A percentile compares a stretch with the other conserved stretches of the same genome.
Conservation (phyloP, 1,140 invertebrate genomes). For the Chironomus tepperi region DNA sequence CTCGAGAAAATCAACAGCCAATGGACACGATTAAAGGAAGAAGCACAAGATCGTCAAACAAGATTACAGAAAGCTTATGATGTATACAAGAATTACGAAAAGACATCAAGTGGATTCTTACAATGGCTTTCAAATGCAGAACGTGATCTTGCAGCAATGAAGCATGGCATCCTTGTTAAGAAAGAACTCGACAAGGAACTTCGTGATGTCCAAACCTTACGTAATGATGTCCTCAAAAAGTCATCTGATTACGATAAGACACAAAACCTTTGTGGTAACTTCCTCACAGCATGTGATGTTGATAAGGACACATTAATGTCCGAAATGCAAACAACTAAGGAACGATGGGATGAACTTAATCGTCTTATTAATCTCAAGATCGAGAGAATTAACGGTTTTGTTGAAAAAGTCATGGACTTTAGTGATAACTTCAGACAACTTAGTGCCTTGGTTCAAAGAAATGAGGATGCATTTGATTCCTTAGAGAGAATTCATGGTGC, state of each 20-base stretch:
- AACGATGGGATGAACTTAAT: conserved; percentile 83
- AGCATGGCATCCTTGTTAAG: conserved; percentile 70
- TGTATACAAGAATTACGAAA: conserved; percentile 84
- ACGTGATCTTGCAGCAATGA: conserved; percentile 68
- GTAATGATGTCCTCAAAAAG: conserved; percentile 84
- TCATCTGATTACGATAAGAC: conserved; percentile 70
- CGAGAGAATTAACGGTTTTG: conserved; percentile 74
- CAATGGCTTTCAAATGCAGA: conserved; percentile 83
- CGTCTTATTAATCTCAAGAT: conserved; percentile 58
- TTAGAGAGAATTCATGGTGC: conserved; percentile 71
- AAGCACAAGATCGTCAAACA: conserved; percentile 73
- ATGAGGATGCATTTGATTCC: conserved; percentile 79
- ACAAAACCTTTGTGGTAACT: conserved; percentile 54
- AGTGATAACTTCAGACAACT: conserved; percentile 75
- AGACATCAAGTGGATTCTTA: conserved; percentile 71
- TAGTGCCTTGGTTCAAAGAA: conserved; percentile 71
- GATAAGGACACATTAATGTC: conserved; percentile 83
- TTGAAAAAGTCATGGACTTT: conserved; percentile 72
- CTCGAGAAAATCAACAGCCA: conserved; percentile 78
- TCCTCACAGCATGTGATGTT: conserved; percentile 75
- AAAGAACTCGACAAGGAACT: conserved; percentile 82
- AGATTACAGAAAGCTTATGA: conserved; percentile 81
- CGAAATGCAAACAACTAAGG: conserved; percentile 68
- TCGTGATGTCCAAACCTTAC: conserved; percentile 79
- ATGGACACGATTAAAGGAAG: conserved; percentile 83